Conservation (phyloP, 2,113 vertebrate genomes). For the Aphyosemion australe region DNA sequence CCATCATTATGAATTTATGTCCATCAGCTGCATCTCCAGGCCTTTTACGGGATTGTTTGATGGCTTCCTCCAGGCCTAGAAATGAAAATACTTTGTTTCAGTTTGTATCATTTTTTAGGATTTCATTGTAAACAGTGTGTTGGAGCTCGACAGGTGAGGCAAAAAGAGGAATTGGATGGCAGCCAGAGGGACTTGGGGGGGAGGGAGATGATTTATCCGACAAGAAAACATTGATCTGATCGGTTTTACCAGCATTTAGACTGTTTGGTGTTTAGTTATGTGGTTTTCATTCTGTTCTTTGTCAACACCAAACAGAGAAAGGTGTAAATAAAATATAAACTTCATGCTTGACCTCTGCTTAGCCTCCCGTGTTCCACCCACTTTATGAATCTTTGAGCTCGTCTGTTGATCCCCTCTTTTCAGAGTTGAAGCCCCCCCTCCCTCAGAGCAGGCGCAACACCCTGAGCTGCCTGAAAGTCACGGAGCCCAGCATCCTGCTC, state of each 20-base stretch:
- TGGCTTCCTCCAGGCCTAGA: background rate
- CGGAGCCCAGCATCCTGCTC: slow-evolving; percentile 63
- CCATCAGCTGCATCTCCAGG: background rate
- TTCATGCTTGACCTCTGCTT: background rate
- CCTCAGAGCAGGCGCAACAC: slow-evolving; percentile 83
- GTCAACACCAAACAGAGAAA: too few relatives aligned
- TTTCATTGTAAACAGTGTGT: background rate
- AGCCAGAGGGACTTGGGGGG: too few relatives aligned
- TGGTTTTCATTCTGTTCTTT: too few relatives aligned
- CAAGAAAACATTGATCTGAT: slow-evolving; percentile 1
- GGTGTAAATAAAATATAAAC: background rate
- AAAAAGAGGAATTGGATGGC: background rate
- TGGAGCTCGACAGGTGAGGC: background rate
- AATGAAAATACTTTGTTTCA: background rate
- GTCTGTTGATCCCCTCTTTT: slow-evolving; percentile 27
- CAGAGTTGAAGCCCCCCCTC: slow-evolving; percentile 76
- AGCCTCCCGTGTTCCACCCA: background rate
- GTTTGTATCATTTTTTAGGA: background rate
- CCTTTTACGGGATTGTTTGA: background rate
- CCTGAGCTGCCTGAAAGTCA: slow-evolving; percentile 83
- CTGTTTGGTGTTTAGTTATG: too few relatives aligned
- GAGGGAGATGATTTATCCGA: background rate
- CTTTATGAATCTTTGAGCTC: background rate
- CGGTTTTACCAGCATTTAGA: background rate
- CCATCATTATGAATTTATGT: too few relatives aligned